phyloP scores from a whole-genome alignment of 2,113 vertebrate species.

The Suncus etruscus region DNA sequence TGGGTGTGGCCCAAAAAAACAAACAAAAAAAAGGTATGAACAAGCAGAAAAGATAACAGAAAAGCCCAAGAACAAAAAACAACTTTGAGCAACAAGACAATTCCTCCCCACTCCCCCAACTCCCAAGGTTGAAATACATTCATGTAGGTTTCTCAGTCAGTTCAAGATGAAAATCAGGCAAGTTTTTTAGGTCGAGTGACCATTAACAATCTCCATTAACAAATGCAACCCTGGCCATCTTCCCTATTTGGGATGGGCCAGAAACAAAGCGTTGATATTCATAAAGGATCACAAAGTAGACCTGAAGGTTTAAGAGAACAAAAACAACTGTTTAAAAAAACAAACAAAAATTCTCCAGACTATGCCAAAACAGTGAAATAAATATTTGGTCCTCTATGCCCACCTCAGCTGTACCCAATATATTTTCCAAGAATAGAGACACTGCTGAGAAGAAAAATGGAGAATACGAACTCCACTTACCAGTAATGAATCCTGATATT shows the following conservation, averaged over 20 bases:
- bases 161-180: slow-evolving; percentile 34
- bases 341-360: not conserved
- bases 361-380: not conserved
- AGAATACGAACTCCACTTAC: slow-evolving; percentile 84
- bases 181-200: not conserved
- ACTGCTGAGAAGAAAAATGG: not conserved
- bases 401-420: not conserved
- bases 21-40: too few species aligned
- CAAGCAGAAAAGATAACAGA: slow-evolving; percentile 38
- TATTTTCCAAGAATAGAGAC: not conserved
- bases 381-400: not conserved
- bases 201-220: too few species aligned
- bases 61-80: slow-evolving; percentile 8
- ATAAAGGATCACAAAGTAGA: not conserved
- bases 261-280: not conserved
- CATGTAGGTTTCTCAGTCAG: slow-evolving; percentile 16
- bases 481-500: slow-evolving; percentile 96
- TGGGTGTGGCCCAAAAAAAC: too few species aligned
- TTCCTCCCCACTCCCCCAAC: not conserved
- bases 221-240: not conserved
- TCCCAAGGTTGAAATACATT: not conserved
- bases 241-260: not conserved
- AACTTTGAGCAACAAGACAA: slow-evolving; percentile 22
- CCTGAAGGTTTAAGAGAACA: not conserved
- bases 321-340: not conserved